Conservation (phyloP, 2,888 invertebrate genomes). For the Pollenia amentaria region DNA sequence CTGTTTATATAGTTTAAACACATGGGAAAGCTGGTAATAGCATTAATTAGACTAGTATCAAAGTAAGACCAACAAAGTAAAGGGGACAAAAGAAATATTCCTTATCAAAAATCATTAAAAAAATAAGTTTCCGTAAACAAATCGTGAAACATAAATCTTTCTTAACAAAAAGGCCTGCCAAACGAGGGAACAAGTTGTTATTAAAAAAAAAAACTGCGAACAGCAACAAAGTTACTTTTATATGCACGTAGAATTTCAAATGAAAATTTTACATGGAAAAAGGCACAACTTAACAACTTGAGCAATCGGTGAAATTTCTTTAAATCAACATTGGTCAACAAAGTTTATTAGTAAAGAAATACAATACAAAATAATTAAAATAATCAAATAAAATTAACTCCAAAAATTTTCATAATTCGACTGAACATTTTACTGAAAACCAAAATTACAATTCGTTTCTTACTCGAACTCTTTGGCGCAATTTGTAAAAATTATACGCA, state of each 20-base stretch:
- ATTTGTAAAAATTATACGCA: not conserved
- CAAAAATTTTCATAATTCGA: constrained; percentile 68
- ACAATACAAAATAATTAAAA: not conserved
- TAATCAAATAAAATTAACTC: constrained; percentile 35
- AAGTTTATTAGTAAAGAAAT: constrained; percentile 20
- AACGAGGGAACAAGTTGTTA: constrained; percentile 26
- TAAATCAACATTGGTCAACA: constrained; percentile 42
- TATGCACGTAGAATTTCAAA: constrained; percentile 69
- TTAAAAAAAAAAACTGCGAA: constrained; percentile 31
- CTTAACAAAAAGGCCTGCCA: not conserved
- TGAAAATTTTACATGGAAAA: constrained; percentile 42
- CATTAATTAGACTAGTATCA: no score
- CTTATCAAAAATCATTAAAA: no score
- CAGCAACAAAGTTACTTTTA: constrained; percentile 19
- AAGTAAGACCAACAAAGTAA: no score
- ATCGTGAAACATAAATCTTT: not conserved
- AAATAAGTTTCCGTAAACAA: no score
- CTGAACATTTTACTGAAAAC: constrained; percentile 39
- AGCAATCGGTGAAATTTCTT: constrained; percentile 64
- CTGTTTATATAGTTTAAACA: no score
- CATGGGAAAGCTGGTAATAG: no score
- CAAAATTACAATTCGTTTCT: constrained; percentile 41
- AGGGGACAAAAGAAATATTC: no score
- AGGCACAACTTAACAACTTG: constrained; percentile 1
- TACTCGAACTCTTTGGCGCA: constrained; percentile 31